Conservation (phyloP, 2,888 invertebrate species). For the Drosophila sordidula region DNA sequence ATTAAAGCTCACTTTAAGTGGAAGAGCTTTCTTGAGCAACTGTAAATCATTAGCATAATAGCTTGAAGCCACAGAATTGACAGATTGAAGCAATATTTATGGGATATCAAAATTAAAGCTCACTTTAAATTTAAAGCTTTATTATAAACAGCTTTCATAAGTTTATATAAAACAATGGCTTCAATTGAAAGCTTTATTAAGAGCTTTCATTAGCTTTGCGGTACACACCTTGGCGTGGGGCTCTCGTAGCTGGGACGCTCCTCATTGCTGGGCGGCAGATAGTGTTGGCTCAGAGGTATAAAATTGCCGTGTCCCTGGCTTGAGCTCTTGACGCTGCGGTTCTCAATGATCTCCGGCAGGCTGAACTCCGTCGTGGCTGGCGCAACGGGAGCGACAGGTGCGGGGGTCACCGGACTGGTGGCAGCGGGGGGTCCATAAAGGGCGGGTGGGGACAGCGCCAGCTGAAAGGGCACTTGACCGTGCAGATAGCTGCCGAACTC, state of each 20-base stretch:
- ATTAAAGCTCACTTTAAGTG: no score
- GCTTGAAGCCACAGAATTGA: no score
- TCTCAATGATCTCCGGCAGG: constrained; percentile 83
- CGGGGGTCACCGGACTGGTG: constrained; percentile 34
- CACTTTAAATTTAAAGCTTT: no score
- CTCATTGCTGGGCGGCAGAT: constrained; percentile 74
- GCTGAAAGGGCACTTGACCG: constrained; percentile 57
- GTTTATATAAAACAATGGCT: no score
- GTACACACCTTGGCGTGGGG: constrained; percentile 68
- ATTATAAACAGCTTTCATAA: no score
- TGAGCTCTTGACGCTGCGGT: constrained; percentile 68
- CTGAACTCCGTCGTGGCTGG: constrained; percentile 78
- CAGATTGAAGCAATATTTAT: no score
- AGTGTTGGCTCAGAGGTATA: constrained; percentile 79
- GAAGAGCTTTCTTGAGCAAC: no score
- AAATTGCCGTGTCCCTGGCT: constrained; percentile 67
- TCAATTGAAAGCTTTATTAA: background rate
- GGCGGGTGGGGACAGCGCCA: constrained; percentile 47
- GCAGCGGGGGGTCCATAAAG: constrained; percentile 58
- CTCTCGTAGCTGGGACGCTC: constrained; percentile 76
- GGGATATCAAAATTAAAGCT: no score
- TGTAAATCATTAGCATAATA: no score
- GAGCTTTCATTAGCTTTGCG: background rate
- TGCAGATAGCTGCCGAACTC: constrained; percentile 69
- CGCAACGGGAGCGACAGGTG: constrained; percentile 74